Evolutionary conservation across 1,140 invertebrate genomes (phyloP).

Genomic region (Panagrolaimus sp.): DNA sequence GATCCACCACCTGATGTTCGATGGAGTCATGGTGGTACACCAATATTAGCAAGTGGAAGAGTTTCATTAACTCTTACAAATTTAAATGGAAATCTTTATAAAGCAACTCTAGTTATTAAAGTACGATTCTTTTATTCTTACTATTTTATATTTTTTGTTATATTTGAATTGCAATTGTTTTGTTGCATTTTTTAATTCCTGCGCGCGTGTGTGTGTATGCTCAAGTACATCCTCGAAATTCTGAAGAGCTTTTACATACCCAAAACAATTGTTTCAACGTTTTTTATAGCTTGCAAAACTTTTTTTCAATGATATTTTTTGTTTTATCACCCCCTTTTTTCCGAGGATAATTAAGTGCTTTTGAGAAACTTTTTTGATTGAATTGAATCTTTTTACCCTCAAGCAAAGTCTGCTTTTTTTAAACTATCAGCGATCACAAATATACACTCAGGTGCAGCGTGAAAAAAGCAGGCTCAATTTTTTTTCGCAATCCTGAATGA

Average conservation of each 20-base stretch:
- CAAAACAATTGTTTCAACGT: constrained; percentile 67
- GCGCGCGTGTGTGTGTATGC: neutral
- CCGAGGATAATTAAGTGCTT: too few relatives aligned
- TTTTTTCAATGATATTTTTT: constrained; percentile 26
- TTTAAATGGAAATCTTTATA: constrained; percentile 67
- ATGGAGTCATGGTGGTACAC: constrained; percentile 71
- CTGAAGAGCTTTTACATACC: constrained; percentile 73
- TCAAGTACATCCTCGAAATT: neutral
- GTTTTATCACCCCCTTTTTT: neutral
- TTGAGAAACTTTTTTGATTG: too few relatives aligned
- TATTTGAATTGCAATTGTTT: constrained; percentile 7
- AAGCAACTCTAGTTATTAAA: constrained; percentile 56
- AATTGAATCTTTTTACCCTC: too few relatives aligned
- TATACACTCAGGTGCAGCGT: too few relatives aligned
- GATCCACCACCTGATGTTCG: constrained; percentile 54
- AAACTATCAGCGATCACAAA: too few relatives aligned
- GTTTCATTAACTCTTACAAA: constrained; percentile 63
- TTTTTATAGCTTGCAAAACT: constrained; percentile 43
- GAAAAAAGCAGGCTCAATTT: too few relatives aligned
- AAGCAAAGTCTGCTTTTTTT: too few relatives aligned
- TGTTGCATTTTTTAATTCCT: constrained; percentile 1
- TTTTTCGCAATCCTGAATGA: too few relatives aligned
- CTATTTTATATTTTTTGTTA: neutral
- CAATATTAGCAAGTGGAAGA: constrained; percentile 73
- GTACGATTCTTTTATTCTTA: constrained; percentile 33